phyloP scores from a whole-genome alignment of 2,797 vertebrate genomes.

The Gallirallus australis region DNA sequence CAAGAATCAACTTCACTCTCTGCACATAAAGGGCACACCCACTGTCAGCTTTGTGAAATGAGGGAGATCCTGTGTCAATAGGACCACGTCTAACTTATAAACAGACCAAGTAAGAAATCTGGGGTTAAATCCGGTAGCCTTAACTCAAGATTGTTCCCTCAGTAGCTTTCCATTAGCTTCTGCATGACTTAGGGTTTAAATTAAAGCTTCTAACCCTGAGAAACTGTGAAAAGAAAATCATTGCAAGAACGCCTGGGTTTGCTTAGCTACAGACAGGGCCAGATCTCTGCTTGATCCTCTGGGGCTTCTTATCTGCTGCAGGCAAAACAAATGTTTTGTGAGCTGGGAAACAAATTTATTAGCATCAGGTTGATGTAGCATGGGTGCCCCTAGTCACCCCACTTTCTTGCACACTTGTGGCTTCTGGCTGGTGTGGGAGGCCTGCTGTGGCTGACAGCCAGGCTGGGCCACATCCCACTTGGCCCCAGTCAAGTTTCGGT shows the following conservation, averaged over 20 bases:
- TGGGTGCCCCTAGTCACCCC: accelerated
- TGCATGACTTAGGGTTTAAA: background rate
- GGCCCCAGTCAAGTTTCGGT: accelerated
- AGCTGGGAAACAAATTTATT: background rate
- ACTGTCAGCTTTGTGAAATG: background rate
- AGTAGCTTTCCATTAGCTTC: background rate
- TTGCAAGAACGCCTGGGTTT: background rate
- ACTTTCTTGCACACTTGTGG: accelerated
- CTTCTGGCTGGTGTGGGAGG: accelerated
- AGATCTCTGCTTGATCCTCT: background rate
- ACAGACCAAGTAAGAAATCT: background rate
- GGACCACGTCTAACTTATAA: accelerated
- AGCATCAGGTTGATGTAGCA: accelerated
- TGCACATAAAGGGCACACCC: background rate
- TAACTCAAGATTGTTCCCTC: background rate
- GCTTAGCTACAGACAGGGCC: background rate
- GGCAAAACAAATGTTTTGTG: background rate
- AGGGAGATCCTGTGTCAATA: background rate
- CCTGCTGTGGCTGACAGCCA: background rate
- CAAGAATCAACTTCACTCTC: background rate
- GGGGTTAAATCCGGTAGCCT: background rate
- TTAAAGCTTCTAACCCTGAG: background rate
- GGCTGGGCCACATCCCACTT: accelerated
- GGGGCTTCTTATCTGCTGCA: background rate
- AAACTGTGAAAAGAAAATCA: background rate